Conservation (phyloP, 2,888 invertebrate species). For the Meganola albula region DNA sequence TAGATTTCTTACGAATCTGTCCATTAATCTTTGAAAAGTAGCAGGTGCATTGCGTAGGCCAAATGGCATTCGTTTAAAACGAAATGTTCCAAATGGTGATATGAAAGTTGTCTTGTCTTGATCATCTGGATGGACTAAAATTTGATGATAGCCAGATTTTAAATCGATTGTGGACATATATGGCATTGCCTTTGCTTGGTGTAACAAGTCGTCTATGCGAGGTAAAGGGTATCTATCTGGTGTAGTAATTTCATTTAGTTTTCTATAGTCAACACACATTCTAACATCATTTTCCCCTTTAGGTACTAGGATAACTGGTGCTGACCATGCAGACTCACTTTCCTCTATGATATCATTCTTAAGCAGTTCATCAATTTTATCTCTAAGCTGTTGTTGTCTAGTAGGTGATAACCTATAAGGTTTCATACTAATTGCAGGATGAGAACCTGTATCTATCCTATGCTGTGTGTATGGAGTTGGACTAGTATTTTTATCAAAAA, state of each 20-base stretch:
- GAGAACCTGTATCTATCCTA: slow-evolving; percentile 15
- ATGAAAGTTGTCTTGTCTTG: slow-evolving; percentile 30
- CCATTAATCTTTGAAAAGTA: slow-evolving; percentile 28
- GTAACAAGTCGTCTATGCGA: slow-evolving; percentile 13
- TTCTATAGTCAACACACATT: slow-evolving; percentile 10
- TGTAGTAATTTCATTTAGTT: slow-evolving; percentile 10
- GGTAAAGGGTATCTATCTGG: slow-evolving; percentile 12
- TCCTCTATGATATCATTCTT: slow-evolving; percentile 6
- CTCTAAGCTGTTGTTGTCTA: slow-evolving; percentile 6
- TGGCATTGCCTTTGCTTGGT: slow-evolving; percentile 9
- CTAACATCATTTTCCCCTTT: slow-evolving; percentile 8
- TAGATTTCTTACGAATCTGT: slow-evolving; percentile 9
- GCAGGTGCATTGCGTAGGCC: slow-evolving; percentile 33
- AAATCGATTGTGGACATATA: slow-evolving; percentile 22
- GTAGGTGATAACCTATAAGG: slow-evolving; percentile 11
- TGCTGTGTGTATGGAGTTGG: slow-evolving; percentile 11
- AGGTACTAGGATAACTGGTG: slow-evolving; percentile 13
- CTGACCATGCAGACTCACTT: slow-evolving; percentile 10
- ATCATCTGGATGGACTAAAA: slow-evolving; percentile 22
- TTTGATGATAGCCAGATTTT: slow-evolving; percentile 42
- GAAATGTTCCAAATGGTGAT: slow-evolving; percentile 28
- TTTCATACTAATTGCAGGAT: slow-evolving; percentile 11
- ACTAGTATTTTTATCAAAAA: slow-evolving; percentile 5
- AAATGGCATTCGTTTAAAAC: slow-evolving; percentile 34
- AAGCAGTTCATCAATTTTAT: slow-evolving; percentile 8